phyloP scores from a whole-genome alignment of 2,888 invertebrate genomes.

The Calliopum simillimum region DNA sequence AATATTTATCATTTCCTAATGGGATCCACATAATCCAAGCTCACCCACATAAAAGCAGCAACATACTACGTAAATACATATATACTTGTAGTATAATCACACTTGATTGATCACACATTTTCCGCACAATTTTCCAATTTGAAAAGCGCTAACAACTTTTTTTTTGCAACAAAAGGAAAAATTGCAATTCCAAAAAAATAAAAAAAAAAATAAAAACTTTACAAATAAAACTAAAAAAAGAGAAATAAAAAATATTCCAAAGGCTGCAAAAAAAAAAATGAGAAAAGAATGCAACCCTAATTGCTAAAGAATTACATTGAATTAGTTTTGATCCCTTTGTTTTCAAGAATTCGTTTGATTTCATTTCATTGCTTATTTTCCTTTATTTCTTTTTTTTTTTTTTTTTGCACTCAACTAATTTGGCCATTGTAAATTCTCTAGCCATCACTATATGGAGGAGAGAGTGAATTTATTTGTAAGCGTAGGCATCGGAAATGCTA shows the following conservation, averaged over 20 bases:
- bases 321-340: constrained; percentile 47
- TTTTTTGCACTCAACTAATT: constrained; percentile 43
- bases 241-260: neutral
- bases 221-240: neutral
- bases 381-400: constrained; percentile 31
- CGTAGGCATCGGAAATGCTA: constrained; percentile 26
- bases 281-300: constrained; percentile 46
- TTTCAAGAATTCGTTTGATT: constrained; percentile 37
- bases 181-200: neutral
- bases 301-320: constrained; percentile 47
- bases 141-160: constrained; percentile 18
- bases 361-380: constrained; percentile 28
- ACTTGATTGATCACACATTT: constrained; percentile 35
- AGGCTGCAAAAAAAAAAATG: constrained; percentile 6
- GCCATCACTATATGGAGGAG: no score
- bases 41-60: no score
- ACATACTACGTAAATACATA: no score
- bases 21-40: neutral
- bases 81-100: constrained; percentile 38
- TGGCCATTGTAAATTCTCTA: constrained; percentile 27
- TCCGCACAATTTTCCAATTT: constrained; percentile 36
- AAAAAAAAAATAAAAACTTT: neutral
- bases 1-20: neutral
- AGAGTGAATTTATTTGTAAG: neutral
- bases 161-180: constrained; percentile 16